These are phyloP conservation scores for Setophaga coronata DNA, from an alignment of 2,113 vertebrate species.

Conservation along the genomic window DNA sequence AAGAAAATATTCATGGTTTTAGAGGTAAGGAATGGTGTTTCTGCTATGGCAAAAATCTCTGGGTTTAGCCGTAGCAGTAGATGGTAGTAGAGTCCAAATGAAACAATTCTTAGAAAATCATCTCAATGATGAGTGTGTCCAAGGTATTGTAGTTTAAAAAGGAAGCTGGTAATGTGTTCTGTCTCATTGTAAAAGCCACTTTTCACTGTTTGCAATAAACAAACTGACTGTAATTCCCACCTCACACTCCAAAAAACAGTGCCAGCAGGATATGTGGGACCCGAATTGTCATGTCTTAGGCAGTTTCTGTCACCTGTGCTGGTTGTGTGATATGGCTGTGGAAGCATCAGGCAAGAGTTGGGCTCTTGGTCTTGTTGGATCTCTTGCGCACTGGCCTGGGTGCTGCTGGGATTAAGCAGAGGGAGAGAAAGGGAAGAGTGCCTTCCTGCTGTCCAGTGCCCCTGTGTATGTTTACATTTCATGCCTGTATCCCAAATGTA, in stretches of 20 bases:
- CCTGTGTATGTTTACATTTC: rapidly evolving
- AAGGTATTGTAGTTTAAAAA: background rate
- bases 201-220: background rate
- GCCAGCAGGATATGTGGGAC: rapidly evolving
- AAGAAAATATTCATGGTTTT: constrained; percentile 93
- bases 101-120: background rate
- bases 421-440: background rate
- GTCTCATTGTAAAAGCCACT: background rate
- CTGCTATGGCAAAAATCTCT: rapidly evolving
- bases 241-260: background rate
- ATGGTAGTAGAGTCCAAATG: background rate
- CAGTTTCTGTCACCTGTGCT: rapidly evolving
- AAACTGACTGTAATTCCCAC: background rate
- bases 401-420: background rate
- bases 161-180: background rate
- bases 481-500: background rate
- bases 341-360: rapidly evolving
- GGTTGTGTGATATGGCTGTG: rapidly evolving
- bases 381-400: background rate
- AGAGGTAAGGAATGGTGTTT: constrained; percentile 78
- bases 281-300: background rate
- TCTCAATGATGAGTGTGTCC: background rate
- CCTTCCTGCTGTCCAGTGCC: background rate
- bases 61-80: background rate
- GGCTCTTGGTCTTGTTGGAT: background rate